Evolutionary conservation across 2,888 invertebrate species (phyloP).

Genomic region (Portevinia maculata): DNA sequence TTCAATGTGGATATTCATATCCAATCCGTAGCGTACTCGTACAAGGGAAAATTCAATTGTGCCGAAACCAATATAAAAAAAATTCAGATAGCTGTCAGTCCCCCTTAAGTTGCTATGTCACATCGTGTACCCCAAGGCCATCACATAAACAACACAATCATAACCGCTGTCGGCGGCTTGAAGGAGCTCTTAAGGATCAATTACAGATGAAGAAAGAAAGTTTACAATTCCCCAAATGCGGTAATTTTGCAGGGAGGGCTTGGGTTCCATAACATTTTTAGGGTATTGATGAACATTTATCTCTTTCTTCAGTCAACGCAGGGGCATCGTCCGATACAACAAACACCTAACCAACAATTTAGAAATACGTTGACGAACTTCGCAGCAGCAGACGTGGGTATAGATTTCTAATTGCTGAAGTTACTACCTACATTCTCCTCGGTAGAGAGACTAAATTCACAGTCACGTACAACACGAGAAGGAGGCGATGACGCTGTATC

Average conservation of each 20-base stretch:
- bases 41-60: conserved; percentile 48
- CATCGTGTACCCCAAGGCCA: conserved; percentile 7
- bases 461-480: conserved; percentile 18
- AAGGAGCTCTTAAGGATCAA: conserved; percentile 55
- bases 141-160: conserved; percentile 34
- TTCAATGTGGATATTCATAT: not conserved
- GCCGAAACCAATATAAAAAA: conserved; percentile 64
- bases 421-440: not conserved
- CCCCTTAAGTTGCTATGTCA: conserved; percentile 20
- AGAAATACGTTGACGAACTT: not conserved
- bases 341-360: not conserved
- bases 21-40: conserved; percentile 2
- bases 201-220: conserved; percentile 48
- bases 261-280: not conserved
- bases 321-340: not conserved
- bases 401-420: conserved; percentile 32
- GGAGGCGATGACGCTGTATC: not conserved
- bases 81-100: conserved; percentile 49
- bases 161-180: conserved; percentile 57
- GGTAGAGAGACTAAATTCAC: conserved; percentile 3
- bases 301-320: conserved; percentile 29
- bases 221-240: not conserved
- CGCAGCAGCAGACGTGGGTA: not conserved
- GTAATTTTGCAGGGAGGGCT: not conserved
- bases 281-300: not conserved